Percentiles rank a stretch among this genome's conserved stretches.
phyloP scores from a whole-genome alignment of 1,140 invertebrate genomes.

The Penaeus japonicus region DNA sequence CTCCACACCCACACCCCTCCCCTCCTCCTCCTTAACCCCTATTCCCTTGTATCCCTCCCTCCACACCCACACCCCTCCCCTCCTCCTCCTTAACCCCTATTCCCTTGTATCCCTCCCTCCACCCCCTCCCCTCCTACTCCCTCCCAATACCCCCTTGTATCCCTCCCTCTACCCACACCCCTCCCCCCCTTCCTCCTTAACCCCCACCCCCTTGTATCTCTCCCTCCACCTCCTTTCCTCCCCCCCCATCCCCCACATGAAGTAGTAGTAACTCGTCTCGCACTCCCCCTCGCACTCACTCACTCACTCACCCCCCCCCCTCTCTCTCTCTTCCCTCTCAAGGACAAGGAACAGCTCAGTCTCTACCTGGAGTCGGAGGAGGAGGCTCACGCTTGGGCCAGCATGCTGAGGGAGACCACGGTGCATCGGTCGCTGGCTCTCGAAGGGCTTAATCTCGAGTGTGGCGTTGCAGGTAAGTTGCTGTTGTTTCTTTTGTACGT shows the following conservation, averaged over 20 bases:
- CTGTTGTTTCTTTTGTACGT: not conserved
- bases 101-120: not conserved
- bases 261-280: not conserved
- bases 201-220: not conserved
- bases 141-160: not conserved
- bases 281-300: not conserved
- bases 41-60: not conserved
- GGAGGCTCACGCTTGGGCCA: conserved; percentile 31
- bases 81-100: not conserved
- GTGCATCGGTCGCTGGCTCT: conserved; percentile 24
- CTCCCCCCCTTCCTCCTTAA: not conserved
- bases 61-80: not conserved
- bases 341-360: conserved; percentile 32
- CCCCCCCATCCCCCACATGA: not conserved
- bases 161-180: not conserved
- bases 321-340: not conserved
- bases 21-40: not conserved
- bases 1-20: not conserved
- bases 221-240: not conserved
- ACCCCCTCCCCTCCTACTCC: not conserved
- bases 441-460: conserved; percentile 46
- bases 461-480: conserved; percentile 35
- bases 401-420: conserved; percentile 19
- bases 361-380: conserved; percentile 7
- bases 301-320: not conserved